Evolutionary conservation across 2,797 vertebrate genomes (phyloP), one percentile per base, ranked within the genome.

Genomic region (Lepus oiostolus): DNA sequence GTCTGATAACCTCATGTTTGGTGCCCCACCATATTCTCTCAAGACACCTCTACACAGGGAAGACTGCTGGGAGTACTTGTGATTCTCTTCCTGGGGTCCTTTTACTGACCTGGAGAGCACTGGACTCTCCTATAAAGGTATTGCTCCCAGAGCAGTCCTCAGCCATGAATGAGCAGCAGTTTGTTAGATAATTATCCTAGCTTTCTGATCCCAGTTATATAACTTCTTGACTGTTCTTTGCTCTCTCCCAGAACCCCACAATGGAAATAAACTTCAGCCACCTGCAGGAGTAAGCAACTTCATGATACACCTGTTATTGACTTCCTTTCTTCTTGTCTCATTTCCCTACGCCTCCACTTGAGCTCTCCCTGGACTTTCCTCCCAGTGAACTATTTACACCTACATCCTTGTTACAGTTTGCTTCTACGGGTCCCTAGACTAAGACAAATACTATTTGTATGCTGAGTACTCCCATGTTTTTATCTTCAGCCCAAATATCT

Each of bases 301-400:
- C 28, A 32, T 38, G 62, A 87, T 30, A 14, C 1, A 67, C 9
- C 7, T 72, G 83, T 95, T 80, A 70, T 17, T 50, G 21, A 68
- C 75, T 62, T 75, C 42, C 42, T 94, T 93, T 26, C 26, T 88
- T 74, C 9, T 10, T 54, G 12, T 54, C 35, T 94, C 22, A 52
- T 3, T 70, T 75, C 24, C 16, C 38, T 30, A 85, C 10, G 75
- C 81, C 8, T 60, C 19, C n/a, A 52, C 67, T 26, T 47, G 42
- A 32, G 1, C 75, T 80, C 84, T 81, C 94, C 72, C 60, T 65
- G 13, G n/a, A 75, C 54, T 75, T 1, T 60, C 42, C 7, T 75
- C 28, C 35, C 42, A 84, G 70, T 80, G 71, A 90, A 93, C 19
- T 70, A 80, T 19, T 91, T 79, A 47, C 35, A n/a, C 85, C 67